A percentile compares a stretch with the other conserved stretches of the same genome.
Conservation (phyloP, 1,140 invertebrate species). For the Drosophila ohnishii region DNA sequence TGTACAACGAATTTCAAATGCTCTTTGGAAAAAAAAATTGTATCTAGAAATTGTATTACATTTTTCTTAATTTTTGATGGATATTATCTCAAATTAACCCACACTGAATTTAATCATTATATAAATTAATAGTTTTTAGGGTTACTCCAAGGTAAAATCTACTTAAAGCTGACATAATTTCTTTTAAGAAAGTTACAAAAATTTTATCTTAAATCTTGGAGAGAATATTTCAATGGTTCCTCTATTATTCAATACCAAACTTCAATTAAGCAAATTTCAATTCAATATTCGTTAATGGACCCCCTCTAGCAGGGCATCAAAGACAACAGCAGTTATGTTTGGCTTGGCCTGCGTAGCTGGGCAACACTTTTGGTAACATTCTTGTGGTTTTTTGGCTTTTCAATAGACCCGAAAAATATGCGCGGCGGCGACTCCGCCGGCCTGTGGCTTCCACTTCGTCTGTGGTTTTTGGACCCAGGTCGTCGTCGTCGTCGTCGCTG, state of each 20-base stretch:
- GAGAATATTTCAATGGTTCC: background rate
- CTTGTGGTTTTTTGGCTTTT: constrained; percentile 75
- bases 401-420: constrained; percentile 77
- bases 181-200: background rate
- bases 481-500: constrained; percentile 28
- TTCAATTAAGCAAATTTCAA: constrained; percentile 1
- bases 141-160: fast-evolving
- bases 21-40: constrained; percentile 21
- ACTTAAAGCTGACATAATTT: background rate
- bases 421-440: constrained; percentile 33
- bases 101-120: background rate
- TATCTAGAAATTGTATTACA: no score
- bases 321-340: constrained; percentile 58
- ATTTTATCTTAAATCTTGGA: background rate
- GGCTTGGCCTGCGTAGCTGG: constrained; percentile 42
- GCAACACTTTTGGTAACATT: constrained; percentile 79
- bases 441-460: constrained; percentile 27
- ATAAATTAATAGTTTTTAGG: no score
- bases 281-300: background rate
- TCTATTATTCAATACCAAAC: background rate
- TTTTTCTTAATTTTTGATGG: background rate
- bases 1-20: constrained; percentile 20
- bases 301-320: constrained; percentile 1
- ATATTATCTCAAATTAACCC: background rate
- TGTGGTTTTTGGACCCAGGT: constrained; percentile 41